These are phyloP conservation scores for Fregetta grallaria DNA, from an alignment of 2,113 vertebrate species.

Conservation along the genomic window DNA sequence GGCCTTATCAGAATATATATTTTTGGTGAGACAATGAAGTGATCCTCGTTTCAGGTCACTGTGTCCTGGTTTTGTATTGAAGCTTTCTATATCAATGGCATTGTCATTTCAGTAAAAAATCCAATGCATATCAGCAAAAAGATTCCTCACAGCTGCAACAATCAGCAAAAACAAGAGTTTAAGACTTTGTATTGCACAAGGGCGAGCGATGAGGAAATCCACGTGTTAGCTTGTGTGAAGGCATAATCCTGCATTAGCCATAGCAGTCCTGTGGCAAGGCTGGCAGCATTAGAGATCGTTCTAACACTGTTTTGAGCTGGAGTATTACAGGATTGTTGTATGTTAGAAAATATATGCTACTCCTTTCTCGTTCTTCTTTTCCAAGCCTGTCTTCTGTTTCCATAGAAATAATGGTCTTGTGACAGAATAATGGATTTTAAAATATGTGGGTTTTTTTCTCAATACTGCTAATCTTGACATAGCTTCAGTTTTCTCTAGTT, in stretches of 20 bases:
- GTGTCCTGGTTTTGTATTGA: background rate
- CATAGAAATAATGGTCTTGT: background rate
- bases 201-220: background rate
- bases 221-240: background rate
- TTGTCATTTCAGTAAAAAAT: background rate
- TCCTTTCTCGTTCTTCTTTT: background rate
- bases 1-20: background rate
- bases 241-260: background rate
- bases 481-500: background rate
- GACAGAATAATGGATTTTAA: background rate
- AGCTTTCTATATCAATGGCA: background rate
- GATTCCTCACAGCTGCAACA: background rate
- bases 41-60: background rate
- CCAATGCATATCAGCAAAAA: background rate
- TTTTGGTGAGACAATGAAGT: background rate
- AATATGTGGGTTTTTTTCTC: background rate
- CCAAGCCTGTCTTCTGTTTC: background rate
- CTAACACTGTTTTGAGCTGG: background rate
- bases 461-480: background rate
- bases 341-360: background rate
- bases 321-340: background rate
- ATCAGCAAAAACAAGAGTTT: slow-evolving; percentile 16
- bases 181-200: slow-evolving; percentile 44
- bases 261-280: background rate
- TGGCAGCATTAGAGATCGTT: background rate